Evolutionary conservation across 2,797 vertebrate species (phyloP), one percentile per base, ranked within the genome.

Genomic region (Poeciliopsis presidionis): DNA sequence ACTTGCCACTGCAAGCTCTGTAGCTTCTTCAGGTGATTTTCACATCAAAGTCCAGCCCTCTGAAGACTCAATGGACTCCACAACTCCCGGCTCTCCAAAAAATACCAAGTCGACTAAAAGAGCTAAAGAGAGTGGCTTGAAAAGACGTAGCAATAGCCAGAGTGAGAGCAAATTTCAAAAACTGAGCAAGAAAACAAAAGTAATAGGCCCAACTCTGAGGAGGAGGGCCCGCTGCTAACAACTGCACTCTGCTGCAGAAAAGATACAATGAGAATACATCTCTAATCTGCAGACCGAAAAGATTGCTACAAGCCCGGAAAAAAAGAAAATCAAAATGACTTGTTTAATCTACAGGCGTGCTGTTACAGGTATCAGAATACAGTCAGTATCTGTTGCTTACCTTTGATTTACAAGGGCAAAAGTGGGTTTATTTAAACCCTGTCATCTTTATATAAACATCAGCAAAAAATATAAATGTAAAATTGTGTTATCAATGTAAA

Each of bases 1-100:
- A 85, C 93, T 99, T n/a, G 97, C 98, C 0, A 94, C 90, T 0
- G 97, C 96, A 71, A 96, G 96, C 86, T 96, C 96, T 0, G 73
- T 86, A 43, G 84, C 87, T 8, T 79, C 87, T 0, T 81, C 74
- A 0, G 49, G 67, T 67, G 73, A 88, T 61, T 82, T 92, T 51
- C 81, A 63, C 30, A 3, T 65, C 1, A 53, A 36, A 51, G 63
- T 63, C 18, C 49, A 39, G 69, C 70, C 83, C 41, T 77, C 61
- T 3, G 74, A 76, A 39, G 45, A 84, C 14, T 63, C 63, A 67
- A 41, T 65, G 36, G 77, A 81, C 2, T 25, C 51, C 22, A 53
- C 1, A 73, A 80, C 43, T 53, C 67, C 59, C 2, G 30, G 63
- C 49, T 81, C 74, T 45, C 55, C 57, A 3, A 74, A 78, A 63